Percentiles rank a stretch among this genome's conserved stretches.
Conservation (phyloP, 2,113 vertebrate genomes). For the Thunnus maccoyii region DNA sequence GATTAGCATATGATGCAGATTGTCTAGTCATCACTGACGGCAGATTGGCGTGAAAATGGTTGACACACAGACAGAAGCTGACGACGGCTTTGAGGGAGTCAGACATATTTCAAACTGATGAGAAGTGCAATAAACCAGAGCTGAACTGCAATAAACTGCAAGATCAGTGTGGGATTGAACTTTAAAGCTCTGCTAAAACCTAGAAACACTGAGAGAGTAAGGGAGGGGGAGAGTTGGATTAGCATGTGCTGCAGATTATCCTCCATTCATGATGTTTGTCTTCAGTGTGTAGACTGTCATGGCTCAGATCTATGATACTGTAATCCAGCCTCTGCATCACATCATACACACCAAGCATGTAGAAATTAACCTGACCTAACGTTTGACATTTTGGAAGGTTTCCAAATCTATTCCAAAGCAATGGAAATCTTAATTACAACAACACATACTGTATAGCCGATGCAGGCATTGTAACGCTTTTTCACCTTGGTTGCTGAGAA, state of each 20-base stretch:
- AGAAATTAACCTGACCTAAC: slow-evolving; percentile 6
- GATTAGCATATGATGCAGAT: slow-evolving; percentile 53
- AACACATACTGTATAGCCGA: background rate
- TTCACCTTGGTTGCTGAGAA: background rate
- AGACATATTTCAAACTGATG: slow-evolving; percentile 46
- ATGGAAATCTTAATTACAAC: background rate
- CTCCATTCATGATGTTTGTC: slow-evolving; percentile 7
- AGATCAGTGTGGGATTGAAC: slow-evolving; percentile 32
- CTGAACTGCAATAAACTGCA: slow-evolving; percentile 36
- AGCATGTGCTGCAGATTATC: slow-evolving; percentile 29
- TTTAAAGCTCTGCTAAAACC: slow-evolving; percentile 26
- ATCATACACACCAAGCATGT: slow-evolving; percentile 5
- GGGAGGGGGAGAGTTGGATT: slow-evolving; percentile 25
- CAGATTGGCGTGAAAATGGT: slow-evolving; percentile 22
- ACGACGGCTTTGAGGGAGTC: slow-evolving; percentile 11
- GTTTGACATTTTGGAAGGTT: background rate
- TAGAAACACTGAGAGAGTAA: slow-evolving; percentile 3
- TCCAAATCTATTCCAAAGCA: background rate
- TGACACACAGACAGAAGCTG: background rate
- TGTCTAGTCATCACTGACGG: slow-evolving; percentile 30
- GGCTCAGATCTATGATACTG: slow-evolving; percentile 10
- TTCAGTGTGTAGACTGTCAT: background rate
- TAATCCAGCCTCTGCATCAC: slow-evolving; percentile 14
- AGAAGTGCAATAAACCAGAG: slow-evolving; percentile 45
- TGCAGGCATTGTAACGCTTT: background rate